These are phyloP conservation scores for Elephas maximus DNA, from an alignment of 2,113 vertebrate genomes.

Conservation along the genomic window DNA sequence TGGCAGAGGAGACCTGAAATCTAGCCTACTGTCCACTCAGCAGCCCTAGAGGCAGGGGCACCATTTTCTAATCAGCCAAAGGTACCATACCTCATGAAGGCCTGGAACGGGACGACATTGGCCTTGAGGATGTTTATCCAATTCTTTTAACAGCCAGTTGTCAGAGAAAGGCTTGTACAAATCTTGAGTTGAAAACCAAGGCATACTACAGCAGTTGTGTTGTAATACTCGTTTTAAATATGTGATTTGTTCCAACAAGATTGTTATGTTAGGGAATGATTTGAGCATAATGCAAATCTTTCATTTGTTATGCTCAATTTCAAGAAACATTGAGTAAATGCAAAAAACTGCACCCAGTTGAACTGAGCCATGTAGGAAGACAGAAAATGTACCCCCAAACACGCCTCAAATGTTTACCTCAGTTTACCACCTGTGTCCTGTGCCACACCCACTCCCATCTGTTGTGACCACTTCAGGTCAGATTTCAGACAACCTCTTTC, in stretches of 20 bases:
- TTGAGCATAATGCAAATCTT: background rate
- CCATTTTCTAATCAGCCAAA: background rate
- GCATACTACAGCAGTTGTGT: background rate
- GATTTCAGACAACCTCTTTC: background rate
- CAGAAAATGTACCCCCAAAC: background rate
- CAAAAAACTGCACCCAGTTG: background rate
- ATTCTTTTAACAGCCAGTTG: background rate
- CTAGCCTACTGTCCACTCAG: background rate
- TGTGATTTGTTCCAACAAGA: background rate
- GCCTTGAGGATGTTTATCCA: background rate
- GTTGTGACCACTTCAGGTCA: background rate
- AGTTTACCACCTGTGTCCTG: background rate
- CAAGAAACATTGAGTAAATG: background rate
- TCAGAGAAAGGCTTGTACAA: background rate
- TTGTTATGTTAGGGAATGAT: background rate
- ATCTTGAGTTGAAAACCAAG: background rate
- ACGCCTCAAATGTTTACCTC: accelerated
- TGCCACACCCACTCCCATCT: background rate
- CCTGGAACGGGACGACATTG: background rate
- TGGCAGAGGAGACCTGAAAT: background rate
- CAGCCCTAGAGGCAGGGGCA: background rate
- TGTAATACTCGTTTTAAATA: background rate
- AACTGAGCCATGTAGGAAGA: background rate
- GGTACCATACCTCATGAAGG: background rate
- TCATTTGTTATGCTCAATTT: background rate